Percentiles rank a stretch among this genome's conserved stretches.
These are phyloP conservation scores for Dichetophora obliterata DNA, from an alignment of 2,888 invertebrate genomes.

Conservation along the genomic window DNA sequence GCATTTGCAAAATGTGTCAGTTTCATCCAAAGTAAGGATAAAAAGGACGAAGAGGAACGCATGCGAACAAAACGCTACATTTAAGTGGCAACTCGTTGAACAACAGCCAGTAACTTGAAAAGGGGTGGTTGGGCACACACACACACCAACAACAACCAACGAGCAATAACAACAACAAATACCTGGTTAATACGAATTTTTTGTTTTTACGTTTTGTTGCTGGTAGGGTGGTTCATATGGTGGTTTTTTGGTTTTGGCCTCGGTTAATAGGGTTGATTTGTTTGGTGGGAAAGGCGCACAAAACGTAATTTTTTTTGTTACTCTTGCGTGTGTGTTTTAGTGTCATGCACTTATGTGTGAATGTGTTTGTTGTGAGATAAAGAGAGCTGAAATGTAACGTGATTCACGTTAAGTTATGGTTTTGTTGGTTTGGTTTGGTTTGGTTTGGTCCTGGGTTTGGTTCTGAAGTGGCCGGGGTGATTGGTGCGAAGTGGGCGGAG, in stretches of 20 bases:
- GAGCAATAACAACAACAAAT: conserved; percentile 15
- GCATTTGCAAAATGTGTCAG: conserved; percentile 9
- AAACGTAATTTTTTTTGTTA: conserved; percentile 33
- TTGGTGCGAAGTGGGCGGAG: neutral
- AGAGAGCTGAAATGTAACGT: neutral
- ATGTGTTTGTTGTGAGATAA: neutral
- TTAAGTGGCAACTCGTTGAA: conserved; percentile 3
- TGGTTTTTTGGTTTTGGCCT: conserved; percentile 47
- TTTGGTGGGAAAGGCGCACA: conserved; percentile 44
- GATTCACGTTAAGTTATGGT: neutral
- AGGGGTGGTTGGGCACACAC: conserved; percentile 26
- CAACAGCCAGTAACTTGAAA: neutral
- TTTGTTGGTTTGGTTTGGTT: conserved; percentile 8
- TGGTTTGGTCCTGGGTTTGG: neutral
- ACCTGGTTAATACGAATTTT: conserved; percentile 29
- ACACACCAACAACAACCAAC: conserved; percentile 5
- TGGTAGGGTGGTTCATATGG: conserved; percentile 42
- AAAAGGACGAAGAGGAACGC: neutral
- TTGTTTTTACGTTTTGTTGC: neutral
- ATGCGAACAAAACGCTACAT: neutral
- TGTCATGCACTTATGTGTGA: neutral
- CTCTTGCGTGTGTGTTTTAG: neutral
- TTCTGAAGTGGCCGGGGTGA: neutral
- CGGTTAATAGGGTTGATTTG: conserved; percentile 52
- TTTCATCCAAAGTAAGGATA: neutral